Evolutionary conservation across 2,113 vertebrate genomes (phyloP), one percentile per base, ranked within the genome.

Genomic region (Willisornis vidua): DNA sequence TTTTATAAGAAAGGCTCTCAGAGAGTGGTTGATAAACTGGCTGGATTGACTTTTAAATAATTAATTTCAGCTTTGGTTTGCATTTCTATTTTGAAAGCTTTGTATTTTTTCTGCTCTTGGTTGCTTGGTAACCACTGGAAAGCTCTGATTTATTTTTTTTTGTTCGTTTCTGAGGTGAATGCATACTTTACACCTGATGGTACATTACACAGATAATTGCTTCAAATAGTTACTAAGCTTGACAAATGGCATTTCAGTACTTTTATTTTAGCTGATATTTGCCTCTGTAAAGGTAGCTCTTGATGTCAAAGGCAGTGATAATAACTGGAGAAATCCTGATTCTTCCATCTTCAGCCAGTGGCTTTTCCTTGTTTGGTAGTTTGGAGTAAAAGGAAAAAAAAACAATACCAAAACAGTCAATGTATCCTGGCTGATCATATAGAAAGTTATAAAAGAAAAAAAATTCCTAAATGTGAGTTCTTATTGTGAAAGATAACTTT

Each of bases 41-140:
- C 90, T 92, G 91, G 86, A 90, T 86, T 94, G 86, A 86, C 72
- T 95, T 83, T 28, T 96, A 94, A 97, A 95, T 95, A 94, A 97
- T 96, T 95, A 84, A 95, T 97, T 93, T 92, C 59, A 84, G 68
- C 86, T 92, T 93, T 84, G 76, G 76, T 88, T 95, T 96, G 55
- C 86, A 78, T 80, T 93, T 95, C 86, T 95, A 14, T 86, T 95
- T 93, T 88, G 89, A 96, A 97, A 95, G 90, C 82, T 90, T 85
- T 37, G 1, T 76, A 73, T 59, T 95, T 85, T 93, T 96, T 89
- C 85, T 95, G 45, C 46, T 90, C 82, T 62, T 91, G 85, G 94
- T 97, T 97, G 95, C 96, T 93, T 96, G 67, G 96, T 88, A 94
- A 95, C 96, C 31, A 66, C 41, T 73, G 52, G 75, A 90, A 76